Base-by-base conservation (phyloP, 1,140 invertebrate species). In the Bombus soroeensis region DNA sequence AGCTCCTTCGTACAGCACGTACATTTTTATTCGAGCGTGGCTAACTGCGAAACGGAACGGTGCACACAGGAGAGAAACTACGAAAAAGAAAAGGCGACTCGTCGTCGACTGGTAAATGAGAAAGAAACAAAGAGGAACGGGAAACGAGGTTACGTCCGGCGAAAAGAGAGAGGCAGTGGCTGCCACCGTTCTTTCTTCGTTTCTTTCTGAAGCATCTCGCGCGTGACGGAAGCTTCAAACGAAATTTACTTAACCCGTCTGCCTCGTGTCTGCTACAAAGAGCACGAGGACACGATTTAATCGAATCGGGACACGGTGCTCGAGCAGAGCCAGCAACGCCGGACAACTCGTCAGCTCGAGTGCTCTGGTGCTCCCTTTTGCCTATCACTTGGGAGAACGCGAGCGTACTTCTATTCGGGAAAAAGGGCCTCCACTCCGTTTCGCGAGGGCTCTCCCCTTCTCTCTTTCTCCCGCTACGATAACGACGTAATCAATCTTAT, bases 221-320 rank as follows among this genome's bases (percentile, higher is more conserved):
- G 83, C 83, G 81, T 75, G 84, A 85, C 89, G 87, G 75, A 70
- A 83, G 87, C 87, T 84, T 78, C 83, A 85, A 90, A 86, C 86
- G 88, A 92, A 93, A 93, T 91, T 93, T 92, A 88, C 87, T 93
- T 93, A 93, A 92, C 91, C 92, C 88, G 88, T 92, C 57, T 43
- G 66, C 62, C 34, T 88, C 73, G 80, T 73, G 64, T 85, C 81
- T 53, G 75, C 57, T 83, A 68, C 72, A 71, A 87, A 86, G 87
- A 82, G 87, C 80, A 81, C 80, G 66, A 89, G 90, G 92, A 92
- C 92, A 88, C 91, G 92, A 93, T 91, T 93, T 93, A 92, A 93
- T 93, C 91, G 92, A 93, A 92, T 92, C 91, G 84, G 72, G 76
- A 66, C 83, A 81, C 84, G 85, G 79, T 77, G 71, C 75, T 47